Conservation (phyloP, 1,140 invertebrate species). For the Lepidotrigona ventralis region DNA sequence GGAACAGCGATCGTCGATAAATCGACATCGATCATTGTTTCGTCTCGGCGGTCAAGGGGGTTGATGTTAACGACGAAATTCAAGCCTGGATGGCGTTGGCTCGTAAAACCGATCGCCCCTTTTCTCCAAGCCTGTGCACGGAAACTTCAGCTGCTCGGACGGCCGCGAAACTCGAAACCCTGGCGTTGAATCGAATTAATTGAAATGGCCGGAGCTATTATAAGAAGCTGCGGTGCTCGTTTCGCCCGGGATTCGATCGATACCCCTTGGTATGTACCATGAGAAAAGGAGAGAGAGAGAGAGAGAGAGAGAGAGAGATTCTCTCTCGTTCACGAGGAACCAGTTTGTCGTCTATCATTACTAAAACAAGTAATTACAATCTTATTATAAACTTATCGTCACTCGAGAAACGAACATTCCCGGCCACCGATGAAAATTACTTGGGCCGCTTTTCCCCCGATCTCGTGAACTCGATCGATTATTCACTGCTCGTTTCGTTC, state of each 20-base stretch:
- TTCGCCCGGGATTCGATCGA: conserved; percentile 37
- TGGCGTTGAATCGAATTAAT: conserved; percentile 54
- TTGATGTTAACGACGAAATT: conserved; percentile 46
- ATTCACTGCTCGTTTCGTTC: background rate
- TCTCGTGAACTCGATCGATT: conserved; percentile 36
- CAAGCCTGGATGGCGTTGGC: conserved; percentile 13
- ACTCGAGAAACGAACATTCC: background rate
- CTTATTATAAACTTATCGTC: conserved; percentile 52
- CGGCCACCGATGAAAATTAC: conserved; percentile 11
- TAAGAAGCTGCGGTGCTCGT: conserved; percentile 33
- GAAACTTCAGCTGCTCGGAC: background rate
- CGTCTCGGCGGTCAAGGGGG: conserved; percentile 35
- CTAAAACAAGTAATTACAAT: conserved; percentile 53
- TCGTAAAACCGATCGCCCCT: conserved; percentile 15
- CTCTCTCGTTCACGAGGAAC: background rate
- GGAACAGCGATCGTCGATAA: conserved; percentile 20
- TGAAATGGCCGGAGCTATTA: conserved; percentile 56
- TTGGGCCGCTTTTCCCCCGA: conserved; percentile 5
- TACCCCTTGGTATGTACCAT: background rate
- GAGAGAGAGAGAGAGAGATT: too few relatives aligned
- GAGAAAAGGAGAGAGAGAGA: background rate
- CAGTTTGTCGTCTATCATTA: conserved; percentile 54
- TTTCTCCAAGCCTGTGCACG: background rate
- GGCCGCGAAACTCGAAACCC: conserved; percentile 37
- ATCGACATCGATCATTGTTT: conserved; percentile 41